Evolutionary conservation across 1,140 invertebrate species (phyloP).

Genomic region (Bombus haemorrhoidalis): DNA sequence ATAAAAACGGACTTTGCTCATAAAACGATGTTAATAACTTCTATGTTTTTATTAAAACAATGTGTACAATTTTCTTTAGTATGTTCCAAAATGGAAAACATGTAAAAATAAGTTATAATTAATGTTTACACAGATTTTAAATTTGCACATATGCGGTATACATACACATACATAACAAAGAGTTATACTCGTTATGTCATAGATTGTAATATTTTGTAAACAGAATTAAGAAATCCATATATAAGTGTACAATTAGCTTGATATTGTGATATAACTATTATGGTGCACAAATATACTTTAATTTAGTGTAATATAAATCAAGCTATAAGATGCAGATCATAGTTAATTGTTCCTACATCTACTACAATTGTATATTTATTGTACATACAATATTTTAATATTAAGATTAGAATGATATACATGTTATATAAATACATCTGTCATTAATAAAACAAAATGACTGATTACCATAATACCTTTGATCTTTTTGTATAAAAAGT

Average conservation of each 20-base stretch:
- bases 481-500: constrained; percentile 21
- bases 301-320: constrained; percentile 52
- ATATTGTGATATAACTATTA: constrained; percentile 72
- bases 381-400: constrained; percentile 76
- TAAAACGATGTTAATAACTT: constrained; percentile 30
- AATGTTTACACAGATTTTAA: not conserved
- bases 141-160: constrained; percentile 18
- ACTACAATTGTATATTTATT: constrained; percentile 77
- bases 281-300: constrained; percentile 64
- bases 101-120: constrained; percentile 16
- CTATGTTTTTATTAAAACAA: constrained; percentile 39
- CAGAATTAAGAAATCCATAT: constrained; percentile 13
- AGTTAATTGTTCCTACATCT: constrained; percentile 78
- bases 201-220: constrained; percentile 29
- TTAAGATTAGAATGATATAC: constrained; percentile 73
- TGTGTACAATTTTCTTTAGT: constrained; percentile 54
- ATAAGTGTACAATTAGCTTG: constrained; percentile 59
- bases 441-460: constrained; percentile 66
- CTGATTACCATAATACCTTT: constrained; percentile 45
- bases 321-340: constrained; percentile 62
- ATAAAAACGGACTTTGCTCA: constrained; percentile 6
- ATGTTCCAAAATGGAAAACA: constrained; percentile 29
- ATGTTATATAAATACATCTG: constrained; percentile 70
- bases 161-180: constrained; percentile 23
- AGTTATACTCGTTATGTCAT: constrained; percentile 1